A percentile compares a stretch with the other conserved stretches of the same genome.
Conservation (phyloP, 1,140 invertebrate genomes). For the Nixonia krombeini region DNA sequence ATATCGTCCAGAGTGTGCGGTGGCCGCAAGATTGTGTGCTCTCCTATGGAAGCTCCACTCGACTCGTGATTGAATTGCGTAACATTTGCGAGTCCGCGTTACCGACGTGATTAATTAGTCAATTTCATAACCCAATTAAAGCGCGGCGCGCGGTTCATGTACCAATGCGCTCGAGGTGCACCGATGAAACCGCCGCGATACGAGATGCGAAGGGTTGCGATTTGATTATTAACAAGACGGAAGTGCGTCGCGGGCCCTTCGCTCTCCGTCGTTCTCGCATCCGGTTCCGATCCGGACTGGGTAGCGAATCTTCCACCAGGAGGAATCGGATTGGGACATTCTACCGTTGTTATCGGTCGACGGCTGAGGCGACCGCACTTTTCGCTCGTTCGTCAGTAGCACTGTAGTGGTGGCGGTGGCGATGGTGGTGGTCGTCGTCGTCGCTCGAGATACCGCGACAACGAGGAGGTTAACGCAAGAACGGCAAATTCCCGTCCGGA, state of each 20-base stretch:
- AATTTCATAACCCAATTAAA: not conserved
- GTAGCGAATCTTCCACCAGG: no score
- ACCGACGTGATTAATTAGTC: conserved; percentile 44
- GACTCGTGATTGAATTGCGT: conserved; percentile 44
- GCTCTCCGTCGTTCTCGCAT: no score
- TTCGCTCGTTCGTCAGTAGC: no score
- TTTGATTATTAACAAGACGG: conserved; percentile 4
- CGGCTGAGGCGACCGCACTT: no score
- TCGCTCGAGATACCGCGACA: no score
- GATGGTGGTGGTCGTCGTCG: no score
- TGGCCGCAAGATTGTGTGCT: not conserved
- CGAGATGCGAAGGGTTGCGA: conserved; percentile 11
- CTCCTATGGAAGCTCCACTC: conserved; percentile 19
- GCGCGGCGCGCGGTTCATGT: not conserved
- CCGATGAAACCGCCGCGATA: conserved; percentile 1
- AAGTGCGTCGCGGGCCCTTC: no score
- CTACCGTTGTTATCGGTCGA: no score
- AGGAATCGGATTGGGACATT: no score
- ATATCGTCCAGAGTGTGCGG: not conserved
- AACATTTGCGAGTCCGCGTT: conserved; percentile 48
- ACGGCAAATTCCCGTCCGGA: not conserved
- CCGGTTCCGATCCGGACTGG: no score
- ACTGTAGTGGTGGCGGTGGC: no score
- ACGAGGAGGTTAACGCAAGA: not conserved
- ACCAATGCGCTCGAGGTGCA: not conserved